Conservation (phyloP, 2,888 invertebrate species). For the Clunio marinus region DNA sequence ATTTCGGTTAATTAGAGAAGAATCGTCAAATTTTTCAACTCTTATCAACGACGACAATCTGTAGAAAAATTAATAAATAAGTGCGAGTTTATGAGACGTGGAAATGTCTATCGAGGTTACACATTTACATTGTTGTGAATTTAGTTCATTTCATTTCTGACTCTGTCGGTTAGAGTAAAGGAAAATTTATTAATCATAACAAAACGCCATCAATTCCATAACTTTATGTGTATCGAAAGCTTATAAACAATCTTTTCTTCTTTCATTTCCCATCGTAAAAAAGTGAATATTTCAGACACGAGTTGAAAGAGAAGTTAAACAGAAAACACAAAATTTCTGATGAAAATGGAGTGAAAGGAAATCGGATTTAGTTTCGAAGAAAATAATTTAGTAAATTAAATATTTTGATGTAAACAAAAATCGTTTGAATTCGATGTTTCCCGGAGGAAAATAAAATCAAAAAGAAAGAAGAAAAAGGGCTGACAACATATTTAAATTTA, state of each 20-base stretch:
- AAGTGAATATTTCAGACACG: constrained; percentile 15
- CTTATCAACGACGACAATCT: neutral
- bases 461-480: too few relatives aligned
- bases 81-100: too few relatives aligned
- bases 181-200: neutral
- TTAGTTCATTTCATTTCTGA: too few relatives aligned
- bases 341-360: neutral
- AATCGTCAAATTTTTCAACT: constrained; percentile 18
- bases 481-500: too few relatives aligned
- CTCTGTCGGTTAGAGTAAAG: too few relatives aligned
- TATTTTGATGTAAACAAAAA: constrained; percentile 8
- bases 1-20: constrained; percentile 14
- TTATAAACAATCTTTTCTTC: neutral
- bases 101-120: too few relatives aligned
- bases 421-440: neutral
- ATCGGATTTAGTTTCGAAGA: constrained; percentile 2
- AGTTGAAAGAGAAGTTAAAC: constrained; percentile 35
- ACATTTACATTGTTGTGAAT: too few relatives aligned
- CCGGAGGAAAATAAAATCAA: neutral
- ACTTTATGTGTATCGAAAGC: too few relatives aligned
- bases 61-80: neutral
- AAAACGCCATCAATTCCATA: constrained; percentile 5
- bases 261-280: constrained; percentile 22
- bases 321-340: neutral
- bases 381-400: constrained; percentile 13